Conservation (phyloP, 2,888 invertebrate species). For the Cordilura impudica region DNA sequence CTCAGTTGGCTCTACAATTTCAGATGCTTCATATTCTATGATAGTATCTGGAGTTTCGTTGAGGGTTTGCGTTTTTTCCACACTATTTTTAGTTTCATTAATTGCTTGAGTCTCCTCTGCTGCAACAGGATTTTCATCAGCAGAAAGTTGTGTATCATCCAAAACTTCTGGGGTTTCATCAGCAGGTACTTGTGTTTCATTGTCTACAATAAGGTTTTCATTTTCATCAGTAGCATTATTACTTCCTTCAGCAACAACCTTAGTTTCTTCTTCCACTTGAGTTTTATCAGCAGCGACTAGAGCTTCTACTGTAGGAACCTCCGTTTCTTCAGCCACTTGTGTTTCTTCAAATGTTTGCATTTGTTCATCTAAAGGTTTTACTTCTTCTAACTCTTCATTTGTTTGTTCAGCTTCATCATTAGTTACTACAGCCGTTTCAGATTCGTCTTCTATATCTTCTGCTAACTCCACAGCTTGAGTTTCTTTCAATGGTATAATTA, state of each 20-base stretch:
- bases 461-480: neutral
- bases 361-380: neutral
- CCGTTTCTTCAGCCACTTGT: neutral
- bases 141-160: neutral
- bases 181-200: neutral
- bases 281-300: neutral
- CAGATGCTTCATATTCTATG: neutral
- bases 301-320: neutral
- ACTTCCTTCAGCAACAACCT: neutral
- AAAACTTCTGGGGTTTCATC: neutral
- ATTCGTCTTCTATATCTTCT: neutral
- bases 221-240: conserved; percentile 5
- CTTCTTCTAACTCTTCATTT: conserved; percentile 11
- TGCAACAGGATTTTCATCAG: neutral
- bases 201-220: neutral
- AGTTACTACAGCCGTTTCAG: neutral
- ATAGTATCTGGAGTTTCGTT: conserved; percentile 12
- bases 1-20: neutral
- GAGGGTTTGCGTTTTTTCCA: neutral
- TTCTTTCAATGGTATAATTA: neutral
- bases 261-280: neutral
- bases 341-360: neutral
- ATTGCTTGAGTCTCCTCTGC: too few species aligned
- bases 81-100: neutral
- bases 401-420: neutral